These are phyloP conservation scores for Oreochromis aureus DNA, from an alignment of 2,113 vertebrate species.

Conservation along the genomic window DNA sequence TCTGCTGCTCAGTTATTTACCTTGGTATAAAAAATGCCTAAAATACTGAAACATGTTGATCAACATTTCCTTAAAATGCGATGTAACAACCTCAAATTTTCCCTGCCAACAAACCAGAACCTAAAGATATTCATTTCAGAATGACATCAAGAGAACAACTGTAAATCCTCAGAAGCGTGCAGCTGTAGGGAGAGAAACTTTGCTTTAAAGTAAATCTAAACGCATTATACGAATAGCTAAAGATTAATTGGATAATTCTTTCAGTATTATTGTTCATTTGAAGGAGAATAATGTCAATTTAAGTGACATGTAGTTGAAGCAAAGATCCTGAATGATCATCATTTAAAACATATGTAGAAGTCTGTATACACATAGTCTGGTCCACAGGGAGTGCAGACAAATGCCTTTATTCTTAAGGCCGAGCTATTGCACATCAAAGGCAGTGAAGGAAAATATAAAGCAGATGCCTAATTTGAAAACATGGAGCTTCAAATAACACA, in stretches of 20 bases:
- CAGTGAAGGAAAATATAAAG: constrained; percentile 12
- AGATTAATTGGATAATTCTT: not conserved
- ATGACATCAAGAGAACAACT: not conserved
- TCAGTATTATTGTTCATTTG: not conserved
- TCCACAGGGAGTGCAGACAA: not conserved
- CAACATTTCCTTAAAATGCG: not conserved
- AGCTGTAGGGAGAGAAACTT: not conserved
- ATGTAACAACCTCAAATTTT: not conserved
- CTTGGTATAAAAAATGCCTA: not conserved
- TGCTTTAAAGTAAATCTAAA: not conserved
- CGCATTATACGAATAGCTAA: not conserved
- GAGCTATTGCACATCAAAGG: constrained; percentile 18
- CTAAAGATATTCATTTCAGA: not conserved
- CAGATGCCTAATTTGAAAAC: constrained; percentile 27
- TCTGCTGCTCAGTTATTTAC: not conserved
- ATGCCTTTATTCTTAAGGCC: constrained; percentile 5
- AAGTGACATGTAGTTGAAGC: not conserved
- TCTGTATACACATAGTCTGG: not conserved
- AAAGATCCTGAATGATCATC: not conserved
- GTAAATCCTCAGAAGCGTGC: not conserved
- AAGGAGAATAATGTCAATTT: not conserved
- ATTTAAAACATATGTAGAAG: not conserved
- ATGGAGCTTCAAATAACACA: constrained; percentile 35
- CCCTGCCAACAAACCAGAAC: not conserved
- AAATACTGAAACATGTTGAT: not conserved